Percentiles rank a stretch among this genome's conserved stretches.
Conservation (phyloP, 2,888 invertebrate species). For the Thyatira batis region DNA sequence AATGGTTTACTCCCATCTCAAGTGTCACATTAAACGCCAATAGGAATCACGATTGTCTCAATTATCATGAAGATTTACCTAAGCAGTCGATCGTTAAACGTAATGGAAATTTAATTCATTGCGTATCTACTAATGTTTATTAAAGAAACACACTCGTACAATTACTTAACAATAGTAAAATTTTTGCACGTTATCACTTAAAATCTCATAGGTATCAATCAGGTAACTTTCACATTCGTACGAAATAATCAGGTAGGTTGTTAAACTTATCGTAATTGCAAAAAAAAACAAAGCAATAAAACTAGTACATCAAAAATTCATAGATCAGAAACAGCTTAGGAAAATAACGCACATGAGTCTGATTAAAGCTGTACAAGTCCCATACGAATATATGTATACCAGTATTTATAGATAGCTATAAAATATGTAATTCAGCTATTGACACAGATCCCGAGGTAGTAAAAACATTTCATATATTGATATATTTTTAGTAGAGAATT, state of each 20-base stretch:
- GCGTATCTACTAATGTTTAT: not conserved
- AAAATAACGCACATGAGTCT: not conserved
- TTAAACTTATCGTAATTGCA: too few relatives aligned
- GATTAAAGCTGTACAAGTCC: not conserved
- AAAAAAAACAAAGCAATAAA: too few relatives aligned
- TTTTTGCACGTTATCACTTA: too few relatives aligned
- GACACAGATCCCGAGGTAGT: slow-evolving; percentile 52
- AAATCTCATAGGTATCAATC: too few relatives aligned
- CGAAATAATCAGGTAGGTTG: too few relatives aligned
- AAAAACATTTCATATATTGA: slow-evolving; percentile 24
- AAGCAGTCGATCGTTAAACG: not conserved
- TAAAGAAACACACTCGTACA: not conserved
- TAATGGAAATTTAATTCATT: not conserved
- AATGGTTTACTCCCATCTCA: slow-evolving; percentile 27
- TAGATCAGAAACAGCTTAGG: too few relatives aligned
- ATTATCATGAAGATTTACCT: slow-evolving; percentile 5
- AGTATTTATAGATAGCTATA: slow-evolving; percentile 59
- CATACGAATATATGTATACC: slow-evolving; percentile 26
- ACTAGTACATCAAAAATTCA: too few relatives aligned
- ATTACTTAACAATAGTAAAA: too few relatives aligned
- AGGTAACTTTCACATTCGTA: too few relatives aligned
- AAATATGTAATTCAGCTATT: slow-evolving; percentile 63
- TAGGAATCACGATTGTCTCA: slow-evolving; percentile 16
- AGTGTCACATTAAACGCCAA: slow-evolving; percentile 25
- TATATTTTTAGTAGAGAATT: not conserved